Percentiles rank a stretch among this genome's conserved stretches.
Evolutionary conservation across 1,140 invertebrate species (phyloP).

Genomic region (Leptopilina clavipes): DNA sequence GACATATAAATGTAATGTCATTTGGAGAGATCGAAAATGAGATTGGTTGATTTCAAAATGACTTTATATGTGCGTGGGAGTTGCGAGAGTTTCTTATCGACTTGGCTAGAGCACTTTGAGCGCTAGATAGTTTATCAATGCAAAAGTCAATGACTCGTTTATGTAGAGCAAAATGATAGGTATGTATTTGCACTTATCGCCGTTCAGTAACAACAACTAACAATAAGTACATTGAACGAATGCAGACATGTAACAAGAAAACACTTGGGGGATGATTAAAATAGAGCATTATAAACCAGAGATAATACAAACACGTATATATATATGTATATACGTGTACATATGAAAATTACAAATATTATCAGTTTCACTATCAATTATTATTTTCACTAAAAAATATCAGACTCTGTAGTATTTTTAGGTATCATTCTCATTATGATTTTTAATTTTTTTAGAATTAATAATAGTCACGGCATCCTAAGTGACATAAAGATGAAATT

Average conservation of each 20-base stretch:
- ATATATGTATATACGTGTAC: not conserved
- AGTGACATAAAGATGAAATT: too few species aligned
- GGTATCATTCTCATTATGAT: not conserved
- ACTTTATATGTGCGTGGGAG: constrained; percentile 1
- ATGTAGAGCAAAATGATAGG: constrained; percentile 33
- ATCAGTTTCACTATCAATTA: too few species aligned
- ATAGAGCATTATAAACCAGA: constrained; percentile 20
- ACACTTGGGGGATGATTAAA: constrained; percentile 21
- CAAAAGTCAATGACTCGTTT: constrained; percentile 35
- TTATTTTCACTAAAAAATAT: not conserved
- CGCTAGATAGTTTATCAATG: constrained; percentile 32
- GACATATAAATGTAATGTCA: constrained; percentile 10
- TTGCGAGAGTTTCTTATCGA: constrained; percentile 6
- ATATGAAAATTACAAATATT: not conserved
- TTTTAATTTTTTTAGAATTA: too few species aligned
- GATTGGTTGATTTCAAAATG: constrained; percentile 17
- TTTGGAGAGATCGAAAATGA: constrained; percentile 8
- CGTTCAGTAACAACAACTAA: constrained; percentile 31
- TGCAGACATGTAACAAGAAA: constrained; percentile 18
- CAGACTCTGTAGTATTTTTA: not conserved
- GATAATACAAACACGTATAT: too few species aligned
- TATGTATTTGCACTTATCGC: constrained; percentile 23
- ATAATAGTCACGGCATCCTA: too few species aligned
- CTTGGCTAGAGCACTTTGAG: constrained; percentile 30
- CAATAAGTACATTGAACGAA: constrained; percentile 34